These are phyloP conservation scores for Saccopteryx leptura DNA, from an alignment of 2,113 vertebrate genomes.

Conservation along the genomic window DNA sequence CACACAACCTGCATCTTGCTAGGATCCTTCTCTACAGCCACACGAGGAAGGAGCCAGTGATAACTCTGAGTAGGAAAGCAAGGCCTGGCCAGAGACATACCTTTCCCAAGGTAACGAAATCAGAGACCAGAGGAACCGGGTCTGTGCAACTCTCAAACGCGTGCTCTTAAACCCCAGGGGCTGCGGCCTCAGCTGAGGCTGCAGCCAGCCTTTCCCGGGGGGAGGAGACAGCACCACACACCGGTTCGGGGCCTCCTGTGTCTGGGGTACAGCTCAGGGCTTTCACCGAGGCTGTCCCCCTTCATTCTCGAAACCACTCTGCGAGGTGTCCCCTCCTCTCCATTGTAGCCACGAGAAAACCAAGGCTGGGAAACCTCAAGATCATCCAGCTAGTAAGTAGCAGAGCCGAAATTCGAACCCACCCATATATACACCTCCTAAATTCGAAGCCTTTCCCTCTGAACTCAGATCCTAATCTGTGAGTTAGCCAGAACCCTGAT, in stretches of 20 bases:
- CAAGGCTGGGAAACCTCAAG: not conserved
- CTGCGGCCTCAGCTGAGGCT: not conserved
- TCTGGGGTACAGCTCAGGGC: accelerated
- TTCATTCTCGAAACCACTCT: not conserved
- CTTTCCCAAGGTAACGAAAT: not conserved
- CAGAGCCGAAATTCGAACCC: not conserved
- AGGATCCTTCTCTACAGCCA: not conserved
- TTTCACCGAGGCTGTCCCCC: not conserved
- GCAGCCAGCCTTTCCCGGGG: not conserved
- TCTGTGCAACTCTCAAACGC: not conserved
- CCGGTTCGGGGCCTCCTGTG: accelerated
- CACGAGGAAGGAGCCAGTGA: not conserved
- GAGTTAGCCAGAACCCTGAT: not conserved
- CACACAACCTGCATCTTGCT: not conserved
- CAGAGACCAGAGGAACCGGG: not conserved
- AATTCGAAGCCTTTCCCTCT: not conserved
- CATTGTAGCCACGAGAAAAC: not conserved
- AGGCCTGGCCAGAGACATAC: not conserved
- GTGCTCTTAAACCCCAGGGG: not conserved
- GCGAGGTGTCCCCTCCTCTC: not conserved
- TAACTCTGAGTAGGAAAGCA: not conserved
- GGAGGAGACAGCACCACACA: not conserved
- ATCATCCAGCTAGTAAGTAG: not conserved
- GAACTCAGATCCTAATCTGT: not conserved
- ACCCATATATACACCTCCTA: not conserved